Conservation (phyloP, 2,888 invertebrate genomes). For the Salticus scenicus region DNA sequence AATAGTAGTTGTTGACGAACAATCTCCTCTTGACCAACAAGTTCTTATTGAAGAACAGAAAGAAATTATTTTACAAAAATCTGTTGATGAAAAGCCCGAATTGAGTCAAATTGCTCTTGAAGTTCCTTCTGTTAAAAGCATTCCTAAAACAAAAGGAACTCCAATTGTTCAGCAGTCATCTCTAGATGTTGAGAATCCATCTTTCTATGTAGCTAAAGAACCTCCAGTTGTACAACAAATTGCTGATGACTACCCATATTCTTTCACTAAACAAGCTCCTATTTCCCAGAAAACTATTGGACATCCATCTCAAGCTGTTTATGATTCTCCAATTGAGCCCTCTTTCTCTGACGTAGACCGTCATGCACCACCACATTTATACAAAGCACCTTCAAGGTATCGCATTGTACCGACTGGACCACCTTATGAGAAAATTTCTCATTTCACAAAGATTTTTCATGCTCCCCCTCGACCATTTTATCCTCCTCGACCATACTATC, state of each 20-base stretch:
- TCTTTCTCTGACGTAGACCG: background rate
- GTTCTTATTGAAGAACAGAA: background rate
- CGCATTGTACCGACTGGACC: conserved; percentile 30
- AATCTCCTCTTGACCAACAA: background rate
- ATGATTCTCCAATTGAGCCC: background rate
- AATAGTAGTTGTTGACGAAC: background rate
- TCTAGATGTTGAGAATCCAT: background rate
- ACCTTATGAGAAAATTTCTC: conserved; percentile 31
- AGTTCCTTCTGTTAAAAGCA: background rate
- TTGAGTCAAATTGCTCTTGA: background rate
- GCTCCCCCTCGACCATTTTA: background rate
- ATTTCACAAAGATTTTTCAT: conserved; percentile 48
- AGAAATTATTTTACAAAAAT: background rate
- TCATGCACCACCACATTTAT: background rate
- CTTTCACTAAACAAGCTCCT: background rate
- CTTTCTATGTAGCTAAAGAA: background rate
- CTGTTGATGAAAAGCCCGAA: background rate
- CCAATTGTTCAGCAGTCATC: background rate
- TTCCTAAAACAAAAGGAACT: background rate
- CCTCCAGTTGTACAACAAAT: background rate
- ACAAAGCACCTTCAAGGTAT: conserved; percentile 12
- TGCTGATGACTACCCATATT: background rate
- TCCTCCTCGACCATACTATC: background rate
- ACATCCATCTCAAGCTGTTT: background rate
- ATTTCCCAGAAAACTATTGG: background rate